Evolutionary conservation across 2,888 invertebrate genomes (phyloP), one percentile per base, ranked within the genome.

Genomic region (Tubulanus polymorphus): DNA sequence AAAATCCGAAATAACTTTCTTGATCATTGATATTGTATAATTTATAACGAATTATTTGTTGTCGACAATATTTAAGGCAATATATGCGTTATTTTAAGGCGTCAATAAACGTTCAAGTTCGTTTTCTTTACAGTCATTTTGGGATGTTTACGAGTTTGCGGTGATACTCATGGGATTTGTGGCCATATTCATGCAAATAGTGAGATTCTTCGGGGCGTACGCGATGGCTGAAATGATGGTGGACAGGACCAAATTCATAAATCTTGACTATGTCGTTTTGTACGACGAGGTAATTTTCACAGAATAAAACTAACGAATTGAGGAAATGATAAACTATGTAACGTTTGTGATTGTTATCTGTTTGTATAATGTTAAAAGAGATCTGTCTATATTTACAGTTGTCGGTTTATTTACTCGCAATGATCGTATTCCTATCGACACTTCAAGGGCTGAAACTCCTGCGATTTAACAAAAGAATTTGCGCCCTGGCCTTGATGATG

Each of bases 391-490:
- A 12, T n/a, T 32, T 51, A 18, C 47, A 79, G 55, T 54, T 69
- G 1, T 79, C 74, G 63, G 72, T 68, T 18, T 78, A 75, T 59
- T 57, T 74, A 46, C 63, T 78, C 32, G 75, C 73, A n/a, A 69
- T 75, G 54, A 68, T 78, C 5, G 71, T 76, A 30, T 80, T 79
- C 63, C 69, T 77, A 32, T 72, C 74, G 18, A 74, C 76, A 15
- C 60, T 80, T 51, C 79, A 80, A 63, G 77, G 80, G 64, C 73
- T 76, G 51, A 73, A 74, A 55, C 69, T 62, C 12, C 57, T 62
- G 28, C 55, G 57, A 20, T 62, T 62, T 54, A 62, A 60, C 62
- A 56, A 57, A 37, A 45, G 52, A 27, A 59, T 62, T 50, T 48
- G 53, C 18, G n/a, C 75, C 52, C 64, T 78, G 53, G 69, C 71